Conservation (phyloP, 2,888 invertebrate species). For the Strigamia transsilvanica region DNA sequence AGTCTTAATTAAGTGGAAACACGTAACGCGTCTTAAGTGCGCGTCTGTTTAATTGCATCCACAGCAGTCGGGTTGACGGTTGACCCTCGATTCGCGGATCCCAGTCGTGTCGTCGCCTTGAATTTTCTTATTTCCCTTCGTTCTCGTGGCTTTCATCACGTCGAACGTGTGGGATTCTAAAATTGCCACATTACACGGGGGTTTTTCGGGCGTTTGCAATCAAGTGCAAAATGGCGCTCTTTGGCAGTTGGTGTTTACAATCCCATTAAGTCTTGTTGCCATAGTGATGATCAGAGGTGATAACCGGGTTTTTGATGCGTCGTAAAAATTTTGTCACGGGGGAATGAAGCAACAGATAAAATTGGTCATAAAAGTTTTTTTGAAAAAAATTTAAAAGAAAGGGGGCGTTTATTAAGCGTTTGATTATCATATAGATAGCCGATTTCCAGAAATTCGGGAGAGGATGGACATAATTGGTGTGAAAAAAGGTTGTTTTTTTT, state of each 20-base stretch:
- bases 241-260: constrained; percentile 34
- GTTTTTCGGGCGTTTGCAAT: constrained; percentile 20
- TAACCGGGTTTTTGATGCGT: constrained; percentile 31
- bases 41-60: neutral
- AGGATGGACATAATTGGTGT: neutral
- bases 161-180: constrained; percentile 26
- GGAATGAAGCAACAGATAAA: constrained; percentile 18
- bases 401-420: neutral
- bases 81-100: neutral
- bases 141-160: constrained; percentile 28
- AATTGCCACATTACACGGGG: constrained; percentile 24
- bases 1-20: constrained; percentile 32
- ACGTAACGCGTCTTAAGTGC: neutral
- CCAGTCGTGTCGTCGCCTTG: neutral
- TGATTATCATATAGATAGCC: neutral
- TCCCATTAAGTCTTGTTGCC: constrained; percentile 34
- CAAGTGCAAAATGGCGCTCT: constrained; percentile 31
- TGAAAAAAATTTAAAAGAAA: neutral
- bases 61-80: neutral
- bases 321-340: constrained; percentile 28
- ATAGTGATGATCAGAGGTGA: constrained; percentile 38
- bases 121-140: neutral
- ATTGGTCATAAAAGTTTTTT: constrained; percentile 1
- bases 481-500: too few relatives aligned
- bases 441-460: neutral